These are phyloP conservation scores for Pseudochromis fuscus DNA, from an alignment of 2,797 vertebrate species.

Conservation along the genomic window DNA sequence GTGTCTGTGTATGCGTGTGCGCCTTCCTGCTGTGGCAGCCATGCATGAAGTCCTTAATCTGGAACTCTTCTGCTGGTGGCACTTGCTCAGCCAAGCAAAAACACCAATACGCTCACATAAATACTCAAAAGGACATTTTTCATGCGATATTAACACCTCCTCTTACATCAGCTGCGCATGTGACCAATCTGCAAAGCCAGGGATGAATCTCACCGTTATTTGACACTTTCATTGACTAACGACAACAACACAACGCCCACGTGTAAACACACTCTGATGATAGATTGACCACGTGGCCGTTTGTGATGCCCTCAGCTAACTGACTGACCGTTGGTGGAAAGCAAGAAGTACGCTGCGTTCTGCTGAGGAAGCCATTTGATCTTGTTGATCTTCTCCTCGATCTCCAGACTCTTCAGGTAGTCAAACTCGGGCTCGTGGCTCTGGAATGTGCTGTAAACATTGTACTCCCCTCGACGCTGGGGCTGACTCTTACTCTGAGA, in stretches of 20 bases:
- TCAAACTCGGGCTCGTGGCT: constrained; percentile 98
- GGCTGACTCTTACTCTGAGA: constrained; percentile 95
- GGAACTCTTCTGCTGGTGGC: constrained; percentile 68
- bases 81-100: constrained; percentile 52
- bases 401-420: constrained; percentile 98
- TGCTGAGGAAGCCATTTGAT: constrained; percentile 98
- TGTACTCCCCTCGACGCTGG: constrained; percentile 95
- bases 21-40: constrained; percentile 54
- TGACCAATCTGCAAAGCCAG: constrained; percentile 14
- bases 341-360: constrained; percentile 95
- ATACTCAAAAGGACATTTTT: constrained; percentile 36
- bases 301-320: neutral
- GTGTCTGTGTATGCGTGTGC: constrained; percentile 26
- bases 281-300: constrained; percentile 16
- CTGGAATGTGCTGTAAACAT: constrained; percentile 99
- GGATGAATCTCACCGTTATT: constrained; percentile 5
- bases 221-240: constrained; percentile 17
- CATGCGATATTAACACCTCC: constrained; percentile 36
- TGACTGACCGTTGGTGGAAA: constrained; percentile 94
- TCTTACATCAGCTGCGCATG: constrained; percentile 28
- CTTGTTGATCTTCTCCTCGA: constrained; percentile 99
- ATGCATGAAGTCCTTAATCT: constrained; percentile 73
- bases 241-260: neutral
- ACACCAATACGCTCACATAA: constrained; percentile 37
- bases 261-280: constrained; percentile 13